Evolutionary conservation across 1,140 invertebrate genomes (phyloP).

Genomic region (Hyposmocoma kahamanoa): DNA sequence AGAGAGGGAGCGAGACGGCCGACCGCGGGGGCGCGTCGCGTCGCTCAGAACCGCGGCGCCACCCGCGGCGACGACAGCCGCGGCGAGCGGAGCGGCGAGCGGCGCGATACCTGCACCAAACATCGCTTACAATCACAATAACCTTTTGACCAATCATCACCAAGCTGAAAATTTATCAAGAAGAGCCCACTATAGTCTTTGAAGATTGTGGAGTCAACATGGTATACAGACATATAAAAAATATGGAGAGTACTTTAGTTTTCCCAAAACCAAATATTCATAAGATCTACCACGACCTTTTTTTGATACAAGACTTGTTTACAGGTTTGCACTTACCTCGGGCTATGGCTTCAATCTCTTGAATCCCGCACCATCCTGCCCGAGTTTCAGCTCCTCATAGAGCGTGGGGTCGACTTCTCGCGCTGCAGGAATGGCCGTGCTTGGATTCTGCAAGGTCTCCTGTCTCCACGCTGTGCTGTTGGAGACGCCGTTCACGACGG

Average conservation of each 20-base stretch:
- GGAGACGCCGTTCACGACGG: conserved; percentile 46
- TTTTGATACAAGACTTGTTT: no score
- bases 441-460: conserved; percentile 73
- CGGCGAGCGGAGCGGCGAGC: conserved; percentile 53
- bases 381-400: conserved; percentile 86
- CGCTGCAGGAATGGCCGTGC: conserved; percentile 21
- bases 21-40: conserved; percentile 10
- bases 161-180: no score
- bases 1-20: conserved; percentile 10
- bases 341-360: conserved; percentile 81
- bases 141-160: no score
- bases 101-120: conserved; percentile 19
- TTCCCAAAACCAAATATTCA: no score
- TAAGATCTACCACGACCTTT: no score
- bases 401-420: conserved; percentile 82
- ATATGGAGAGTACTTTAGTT: no score
- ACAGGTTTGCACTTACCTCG: conserved; percentile 19
- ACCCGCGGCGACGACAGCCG: conserved; percentile 46
- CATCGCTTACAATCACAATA: no score
- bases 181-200: no score
- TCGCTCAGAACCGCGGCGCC: conserved; percentile 54
- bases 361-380: conserved; percentile 85
- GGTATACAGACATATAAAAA: no score
- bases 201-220: no score
- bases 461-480: conserved; percentile 71